phyloP scores from a whole-genome alignment of 1,140 invertebrate genomes.

The Berghia stephanieae region DNA sequence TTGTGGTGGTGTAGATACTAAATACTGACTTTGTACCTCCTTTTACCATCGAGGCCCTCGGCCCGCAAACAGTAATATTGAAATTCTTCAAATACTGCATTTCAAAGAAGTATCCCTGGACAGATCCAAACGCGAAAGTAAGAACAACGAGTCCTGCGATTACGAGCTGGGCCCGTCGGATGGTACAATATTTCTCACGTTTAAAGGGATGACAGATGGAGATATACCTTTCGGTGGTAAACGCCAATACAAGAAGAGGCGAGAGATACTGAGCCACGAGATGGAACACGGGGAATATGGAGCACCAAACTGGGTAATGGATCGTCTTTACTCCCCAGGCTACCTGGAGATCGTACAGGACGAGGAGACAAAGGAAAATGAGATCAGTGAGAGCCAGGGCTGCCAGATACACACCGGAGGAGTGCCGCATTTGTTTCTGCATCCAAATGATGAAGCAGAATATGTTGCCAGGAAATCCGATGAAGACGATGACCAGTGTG shows the following conservation, averaged over 20 bases:
- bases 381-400: slow-evolving; percentile 62
- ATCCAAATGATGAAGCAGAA: slow-evolving; percentile 64
- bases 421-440: slow-evolving; percentile 59
- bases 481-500: slow-evolving; percentile 52
- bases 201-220: slow-evolving; percentile 94
- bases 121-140: slow-evolving; percentile 42
- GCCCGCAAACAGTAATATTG: slow-evolving; percentile 23
- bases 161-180: slow-evolving; percentile 76
- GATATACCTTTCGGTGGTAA: slow-evolving; percentile 94
- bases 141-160: slow-evolving; percentile 43
- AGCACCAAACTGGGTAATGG: slow-evolving; percentile 51
- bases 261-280: slow-evolving; percentile 62
- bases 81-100: slow-evolving; percentile 16
- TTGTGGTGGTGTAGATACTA: slow-evolving; percentile 54
- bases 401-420: slow-evolving; percentile 64
- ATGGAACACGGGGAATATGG: slow-evolving; percentile 56
- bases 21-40: slow-evolving; percentile 43
- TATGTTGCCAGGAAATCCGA: slow-evolving; percentile 64
- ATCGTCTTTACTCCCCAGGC: slow-evolving; percentile 53
- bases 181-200: slow-evolving; percentile 71
- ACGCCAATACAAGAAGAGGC: slow-evolving; percentile 72
- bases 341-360: slow-evolving; percentile 57
- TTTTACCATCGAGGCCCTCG: slow-evolving; percentile 39
- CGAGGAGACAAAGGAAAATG: slow-evolving; percentile 56
- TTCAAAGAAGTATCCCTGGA: slow-evolving; percentile 61